phyloP scores from a whole-genome alignment of 2,113 vertebrate species.

The Melierax canorus region DNA sequence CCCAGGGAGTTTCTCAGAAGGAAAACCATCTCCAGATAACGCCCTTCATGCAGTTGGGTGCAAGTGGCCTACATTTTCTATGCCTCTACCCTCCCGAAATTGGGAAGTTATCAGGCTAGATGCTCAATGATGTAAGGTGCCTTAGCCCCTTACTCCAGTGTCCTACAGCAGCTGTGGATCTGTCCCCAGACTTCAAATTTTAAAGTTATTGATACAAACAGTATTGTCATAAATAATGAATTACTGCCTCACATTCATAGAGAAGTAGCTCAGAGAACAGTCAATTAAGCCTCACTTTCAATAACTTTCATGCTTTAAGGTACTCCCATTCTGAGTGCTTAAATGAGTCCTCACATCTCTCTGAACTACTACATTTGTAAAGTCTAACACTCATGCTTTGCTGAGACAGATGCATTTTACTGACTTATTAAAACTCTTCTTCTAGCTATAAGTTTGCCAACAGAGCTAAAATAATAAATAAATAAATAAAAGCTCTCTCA shows the following conservation, averaged over 20 bases:
- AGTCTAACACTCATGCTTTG: background rate
- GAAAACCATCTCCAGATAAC: background rate
- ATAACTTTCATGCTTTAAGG: background rate
- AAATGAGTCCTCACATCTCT: background rate
- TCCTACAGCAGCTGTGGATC: background rate
- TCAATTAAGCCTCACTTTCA: background rate
- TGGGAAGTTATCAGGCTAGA: background rate
- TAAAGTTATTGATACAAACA: background rate
- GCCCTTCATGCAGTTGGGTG: background rate
- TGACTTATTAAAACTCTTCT: background rate
- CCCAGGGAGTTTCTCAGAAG: background rate
- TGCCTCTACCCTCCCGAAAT: background rate
- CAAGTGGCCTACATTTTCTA: background rate
- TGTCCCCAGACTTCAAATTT: background rate
- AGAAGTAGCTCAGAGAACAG: background rate
- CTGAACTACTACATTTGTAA: background rate
- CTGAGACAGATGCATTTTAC: background rate
- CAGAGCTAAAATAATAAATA: background rate
- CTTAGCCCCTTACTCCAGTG: background rate
- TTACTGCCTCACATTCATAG: background rate
- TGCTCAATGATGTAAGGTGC: background rate
- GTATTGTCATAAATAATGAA: background rate
- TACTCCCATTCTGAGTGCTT: background rate
- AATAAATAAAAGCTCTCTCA: background rate
- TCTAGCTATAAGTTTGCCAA: background rate